Evolutionary conservation across 2,888 invertebrate species (phyloP), one percentile per base, ranked within the genome.

Genomic region (Crematogaster levior): DNA sequence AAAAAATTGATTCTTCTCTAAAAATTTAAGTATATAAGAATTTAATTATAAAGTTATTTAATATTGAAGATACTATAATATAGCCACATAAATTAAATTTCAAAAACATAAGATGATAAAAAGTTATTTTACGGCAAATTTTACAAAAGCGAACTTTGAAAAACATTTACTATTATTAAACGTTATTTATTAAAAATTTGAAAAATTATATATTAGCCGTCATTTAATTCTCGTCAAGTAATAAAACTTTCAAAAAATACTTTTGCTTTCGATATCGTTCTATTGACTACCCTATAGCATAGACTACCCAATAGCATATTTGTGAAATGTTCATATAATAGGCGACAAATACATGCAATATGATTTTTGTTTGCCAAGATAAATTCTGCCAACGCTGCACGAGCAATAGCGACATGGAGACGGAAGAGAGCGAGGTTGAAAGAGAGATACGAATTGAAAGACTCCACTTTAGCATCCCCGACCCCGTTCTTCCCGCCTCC

Each of bases 401-500:
- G 81, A 63, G 79, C 58, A 51, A 79, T 56, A 60, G 75, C 10
- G 58, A 56, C 21, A 30, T 37, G 48, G 18, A 74, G 5, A 70
- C 30, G 53, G 24, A 72, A 53, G 74, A 80, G 80, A 80, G 60
- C 74, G 73, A 60, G 74, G 27, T 74, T 58, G 73, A 46, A 40
- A 82, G 73, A 58, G 65, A 43, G 75, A 86, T 66, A 63, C 81
- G 65, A 86, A 86, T 81, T 85, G 83, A 85, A 86, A 85, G 73
- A 48, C 68, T 77, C 75, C 73, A 73, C 77, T 83, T 79, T 46
- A 79, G 66, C 48, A 75, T 72, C 46, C 66, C 48, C 56, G 56
- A 70, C 37, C 56, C 63, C 21, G 18, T 51, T 12, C 34, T 58
- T 46, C 58, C 34, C 12, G 12, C 30, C 30, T 21, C 10, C 56